Conservation (phyloP, 1,140 invertebrate species). For the Notospermus geniculatus region DNA sequence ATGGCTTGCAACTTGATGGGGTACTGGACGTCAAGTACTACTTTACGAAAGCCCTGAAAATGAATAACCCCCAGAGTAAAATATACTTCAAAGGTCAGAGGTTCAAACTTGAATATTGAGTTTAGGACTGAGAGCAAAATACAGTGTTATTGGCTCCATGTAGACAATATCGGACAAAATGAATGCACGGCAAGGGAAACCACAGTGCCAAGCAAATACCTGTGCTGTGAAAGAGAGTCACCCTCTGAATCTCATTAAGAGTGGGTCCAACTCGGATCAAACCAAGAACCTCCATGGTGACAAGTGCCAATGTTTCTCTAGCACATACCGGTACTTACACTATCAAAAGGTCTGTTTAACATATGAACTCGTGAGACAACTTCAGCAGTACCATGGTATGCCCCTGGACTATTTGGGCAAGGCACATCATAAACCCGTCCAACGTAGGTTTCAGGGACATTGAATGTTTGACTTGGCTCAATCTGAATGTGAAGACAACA, state of each 20-base stretch:
- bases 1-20: background rate
- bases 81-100: background rate
- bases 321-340: background rate
- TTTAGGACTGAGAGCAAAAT: too few species aligned
- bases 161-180: too few species aligned
- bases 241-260: too few species aligned
- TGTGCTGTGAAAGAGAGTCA: too few species aligned
- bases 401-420: conserved; percentile 2
- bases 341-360: conserved; percentile 4
- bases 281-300: too few species aligned
- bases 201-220: too few species aligned
- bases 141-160: too few species aligned
- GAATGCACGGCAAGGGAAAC: too few species aligned
- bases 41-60: conserved; percentile 6
- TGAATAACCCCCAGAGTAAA: background rate
- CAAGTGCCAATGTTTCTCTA: background rate
- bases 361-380: conserved; percentile 3
- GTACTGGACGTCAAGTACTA: background rate
- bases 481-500: too few species aligned
- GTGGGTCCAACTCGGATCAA: too few species aligned
- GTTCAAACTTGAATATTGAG: background rate
- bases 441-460: background rate
- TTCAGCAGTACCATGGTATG: background rate
- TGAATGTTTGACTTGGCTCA: too few species aligned
- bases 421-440: background rate